Conservation (phyloP, 2,888 invertebrate genomes). For the Aspidiotus destructor region DNA sequence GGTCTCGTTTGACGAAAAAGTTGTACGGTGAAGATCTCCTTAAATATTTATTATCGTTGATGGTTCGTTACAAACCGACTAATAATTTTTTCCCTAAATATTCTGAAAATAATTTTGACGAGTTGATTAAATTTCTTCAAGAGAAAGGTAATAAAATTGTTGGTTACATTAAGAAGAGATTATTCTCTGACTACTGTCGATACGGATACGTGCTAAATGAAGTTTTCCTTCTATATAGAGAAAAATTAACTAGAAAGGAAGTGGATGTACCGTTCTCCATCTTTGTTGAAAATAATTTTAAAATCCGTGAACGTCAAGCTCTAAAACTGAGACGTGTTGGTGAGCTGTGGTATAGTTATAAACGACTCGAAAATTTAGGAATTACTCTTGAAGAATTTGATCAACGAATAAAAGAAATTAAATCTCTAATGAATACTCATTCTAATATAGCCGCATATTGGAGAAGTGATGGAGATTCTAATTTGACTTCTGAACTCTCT, state of each 20-base stretch:
- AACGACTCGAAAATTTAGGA: too few relatives aligned
- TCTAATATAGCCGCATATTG: too few relatives aligned
- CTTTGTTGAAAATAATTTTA: too few relatives aligned
- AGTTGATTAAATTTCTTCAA: not conserved
- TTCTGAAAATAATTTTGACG: not conserved
- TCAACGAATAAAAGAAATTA: too few relatives aligned
- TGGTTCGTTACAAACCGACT: not conserved
- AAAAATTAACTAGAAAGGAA: not conserved
- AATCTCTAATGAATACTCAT: too few relatives aligned
- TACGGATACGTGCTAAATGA: slow-evolving; percentile 5
- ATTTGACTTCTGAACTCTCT: too few relatives aligned
- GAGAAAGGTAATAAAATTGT: slow-evolving; percentile 1
- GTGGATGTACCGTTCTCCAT: not conserved
- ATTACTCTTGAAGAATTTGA: too few relatives aligned
- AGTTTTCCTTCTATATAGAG: not conserved
- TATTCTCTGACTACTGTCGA: too few relatives aligned
- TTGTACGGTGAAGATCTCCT: not conserved
- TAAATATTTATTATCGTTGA: not conserved
- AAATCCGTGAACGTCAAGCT: not conserved
- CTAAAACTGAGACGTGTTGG: not conserved
- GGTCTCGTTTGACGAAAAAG: not conserved
- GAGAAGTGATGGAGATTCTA: too few relatives aligned
- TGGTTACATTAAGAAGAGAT: slow-evolving; percentile 5
- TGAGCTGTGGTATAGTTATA: not conserved
- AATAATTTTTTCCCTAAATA: not conserved